Evolutionary conservation across 92 coral and sea anemone genomes (phyloP).

Genomic region (Heteractis magnifica): DNA sequence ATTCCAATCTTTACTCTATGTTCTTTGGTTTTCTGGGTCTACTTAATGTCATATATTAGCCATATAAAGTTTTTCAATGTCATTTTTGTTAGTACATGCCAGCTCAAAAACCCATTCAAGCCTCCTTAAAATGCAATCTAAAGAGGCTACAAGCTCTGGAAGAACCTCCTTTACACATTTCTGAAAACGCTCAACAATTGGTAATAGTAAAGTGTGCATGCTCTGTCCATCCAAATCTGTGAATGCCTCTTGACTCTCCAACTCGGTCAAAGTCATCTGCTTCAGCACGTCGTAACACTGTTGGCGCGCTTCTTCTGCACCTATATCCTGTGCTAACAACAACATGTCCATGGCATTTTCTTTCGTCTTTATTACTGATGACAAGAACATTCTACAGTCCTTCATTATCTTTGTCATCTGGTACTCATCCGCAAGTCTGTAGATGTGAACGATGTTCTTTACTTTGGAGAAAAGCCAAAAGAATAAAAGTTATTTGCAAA

Average conservation of each 20-base stretch:
- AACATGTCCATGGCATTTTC: slow-evolving; percentile 7
- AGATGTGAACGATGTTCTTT: slow-evolving; percentile 13
- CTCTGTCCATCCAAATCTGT: not conserved
- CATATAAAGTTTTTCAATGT: too few relatives aligned
- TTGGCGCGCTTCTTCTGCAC: slow-evolving; percentile 1
- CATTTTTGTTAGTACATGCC: too few relatives aligned
- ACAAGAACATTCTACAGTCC: not conserved
- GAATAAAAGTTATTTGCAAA: too few relatives aligned
- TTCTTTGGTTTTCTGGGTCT: too few relatives aligned
- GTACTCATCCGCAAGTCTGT: slow-evolving; percentile 25
- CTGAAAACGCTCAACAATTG: not conserved
- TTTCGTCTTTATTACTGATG: not conserved
- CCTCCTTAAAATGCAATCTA: not conserved
- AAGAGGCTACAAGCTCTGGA: not conserved
- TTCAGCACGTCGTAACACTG: slow-evolving; percentile 7
- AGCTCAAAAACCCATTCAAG: too few relatives aligned
- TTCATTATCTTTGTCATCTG: slow-evolving; percentile 1
- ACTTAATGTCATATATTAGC: too few relatives aligned
- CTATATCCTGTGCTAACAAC: not conserved
- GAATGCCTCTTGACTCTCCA: not conserved
- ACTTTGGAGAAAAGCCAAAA: not conserved
- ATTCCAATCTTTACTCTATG: too few relatives aligned
- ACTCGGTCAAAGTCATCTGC: slow-evolving; percentile 1
- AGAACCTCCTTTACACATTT: not conserved
- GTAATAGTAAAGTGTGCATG: not conserved